These are phyloP conservation scores for Gadopsis marmoratus DNA, from an alignment of 2,797 vertebrate species.

Conservation along the genomic window DNA sequence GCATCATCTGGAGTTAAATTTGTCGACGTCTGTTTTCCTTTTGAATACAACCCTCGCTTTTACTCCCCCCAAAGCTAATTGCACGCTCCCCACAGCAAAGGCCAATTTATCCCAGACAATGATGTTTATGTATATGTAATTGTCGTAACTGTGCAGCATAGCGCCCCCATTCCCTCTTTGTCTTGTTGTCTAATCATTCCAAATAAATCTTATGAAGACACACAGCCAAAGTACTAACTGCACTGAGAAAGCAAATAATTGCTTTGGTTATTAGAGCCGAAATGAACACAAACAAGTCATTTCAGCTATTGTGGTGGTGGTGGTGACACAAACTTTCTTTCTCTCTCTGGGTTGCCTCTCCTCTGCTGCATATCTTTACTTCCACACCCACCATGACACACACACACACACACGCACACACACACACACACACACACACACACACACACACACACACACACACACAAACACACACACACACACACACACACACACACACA, in stretches of 20 bases:
- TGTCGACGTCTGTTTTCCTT: slow-evolving; percentile 70
- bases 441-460: not conserved
- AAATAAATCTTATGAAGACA: slow-evolving; percentile 71
- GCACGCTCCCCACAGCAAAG: slow-evolving; percentile 60
- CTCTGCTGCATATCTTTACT: not conserved
- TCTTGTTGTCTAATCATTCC: slow-evolving; percentile 72
- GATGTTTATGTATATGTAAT: slow-evolving; percentile 72
- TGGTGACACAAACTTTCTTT: slow-evolving; percentile 64
- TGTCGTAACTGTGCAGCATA: slow-evolving; percentile 57
- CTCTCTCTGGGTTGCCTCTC: slow-evolving; percentile 24
- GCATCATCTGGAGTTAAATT: slow-evolving; percentile 73
- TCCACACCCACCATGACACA: too few species aligned
- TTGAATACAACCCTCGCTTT: slow-evolving; percentile 60
- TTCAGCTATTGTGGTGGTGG: slow-evolving; percentile 60
- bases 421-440: slow-evolving; percentile 13
- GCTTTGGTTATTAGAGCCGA: slow-evolving; percentile 72
- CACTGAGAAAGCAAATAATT: slow-evolving; percentile 76
- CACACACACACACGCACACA: slow-evolving; percentile 4
- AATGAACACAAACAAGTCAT: slow-evolving; percentile 79
- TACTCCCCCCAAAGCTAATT: slow-evolving; percentile 65
- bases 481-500: slow-evolving; percentile 23
- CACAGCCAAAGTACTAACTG: slow-evolving; percentile 66
- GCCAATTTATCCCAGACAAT: slow-evolving; percentile 67
- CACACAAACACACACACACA: slow-evolving; percentile 16
- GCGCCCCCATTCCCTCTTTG: slow-evolving; percentile 41